Conservation (phyloP, 2,888 invertebrate genomes). For the Phanerotoma sp. region DNA sequence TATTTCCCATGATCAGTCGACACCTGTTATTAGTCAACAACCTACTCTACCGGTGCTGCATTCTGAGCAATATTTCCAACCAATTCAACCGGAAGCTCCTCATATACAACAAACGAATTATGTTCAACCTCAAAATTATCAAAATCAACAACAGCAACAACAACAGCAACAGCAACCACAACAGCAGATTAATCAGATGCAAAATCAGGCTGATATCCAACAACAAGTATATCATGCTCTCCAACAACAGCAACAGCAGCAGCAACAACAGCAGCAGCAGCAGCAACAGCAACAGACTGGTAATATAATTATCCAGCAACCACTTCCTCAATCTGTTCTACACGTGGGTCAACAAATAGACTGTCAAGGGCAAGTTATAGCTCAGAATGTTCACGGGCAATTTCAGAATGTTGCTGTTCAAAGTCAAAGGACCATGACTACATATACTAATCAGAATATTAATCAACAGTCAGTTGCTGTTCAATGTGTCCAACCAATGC, state of each 20-base stretch:
- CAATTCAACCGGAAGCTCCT: slow-evolving; percentile 49
- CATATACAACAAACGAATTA: slow-evolving; percentile 13
- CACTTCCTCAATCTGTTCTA: slow-evolving; percentile 32
- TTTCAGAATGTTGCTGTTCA: slow-evolving; percentile 25
- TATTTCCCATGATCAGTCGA: slow-evolving; percentile 36
- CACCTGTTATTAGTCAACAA: slow-evolving; percentile 24
- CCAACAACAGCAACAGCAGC: slow-evolving; percentile 19
- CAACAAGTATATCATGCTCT: slow-evolving; percentile 9
- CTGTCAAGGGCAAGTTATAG: slow-evolving; percentile 32
- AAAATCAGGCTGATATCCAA: slow-evolving; percentile 17
- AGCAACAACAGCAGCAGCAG: slow-evolving; percentile 23
- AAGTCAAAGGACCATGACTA: slow-evolving; percentile 29
- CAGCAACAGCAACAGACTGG: slow-evolving; percentile 9
- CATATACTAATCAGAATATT: slow-evolving; percentile 23
- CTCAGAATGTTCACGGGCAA: slow-evolving; percentile 34
- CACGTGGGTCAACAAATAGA: slow-evolving; percentile 25
- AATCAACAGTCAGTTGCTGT: slow-evolving; percentile 38
- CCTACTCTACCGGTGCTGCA: slow-evolving; percentile 38
- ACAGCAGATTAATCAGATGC: slow-evolving; percentile 10
- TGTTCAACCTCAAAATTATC: slow-evolving; percentile 22
- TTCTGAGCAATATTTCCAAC: slow-evolving; percentile 52
- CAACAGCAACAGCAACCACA: slow-evolving; percentile 18
- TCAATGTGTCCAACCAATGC: slow-evolving; percentile 38
- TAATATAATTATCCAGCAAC: slow-evolving; percentile 33
- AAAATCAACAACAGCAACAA: slow-evolving; percentile 24